Conservation (phyloP, 2,888 invertebrate genomes). For the Zaprionus lineosus region DNA sequence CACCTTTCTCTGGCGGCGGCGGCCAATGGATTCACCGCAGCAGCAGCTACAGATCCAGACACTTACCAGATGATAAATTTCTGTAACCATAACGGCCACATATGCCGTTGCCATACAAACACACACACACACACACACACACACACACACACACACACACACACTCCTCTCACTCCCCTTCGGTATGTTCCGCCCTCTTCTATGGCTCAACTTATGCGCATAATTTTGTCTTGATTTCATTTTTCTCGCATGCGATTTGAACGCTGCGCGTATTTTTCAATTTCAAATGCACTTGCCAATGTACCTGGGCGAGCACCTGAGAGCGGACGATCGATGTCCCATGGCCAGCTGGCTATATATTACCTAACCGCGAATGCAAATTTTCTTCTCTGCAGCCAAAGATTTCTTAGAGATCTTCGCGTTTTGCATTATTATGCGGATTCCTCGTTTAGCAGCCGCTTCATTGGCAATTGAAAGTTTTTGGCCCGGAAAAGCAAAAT, state of each 20-base stretch:
- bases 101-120: conserved; percentile 64
- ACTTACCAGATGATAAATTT: conserved; percentile 66
- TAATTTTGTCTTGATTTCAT: conserved; percentile 77
- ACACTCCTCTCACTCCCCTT: background rate
- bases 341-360: conserved; percentile 71
- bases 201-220: conserved; percentile 67
- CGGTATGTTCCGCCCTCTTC: background rate
- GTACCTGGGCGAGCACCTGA: conserved; percentile 39
- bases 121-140: background rate
- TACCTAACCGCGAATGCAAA: conserved; percentile 73
- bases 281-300: conserved; percentile 59
- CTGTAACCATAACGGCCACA: conserved; percentile 71
- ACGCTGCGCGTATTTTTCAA: conserved; percentile 65
- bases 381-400: conserved; percentile 35
- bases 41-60: conserved; percentile 31
- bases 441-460: background rate
- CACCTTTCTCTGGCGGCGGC: conserved; percentile 64
- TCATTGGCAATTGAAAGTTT: conserved; percentile 55
- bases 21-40: conserved; percentile 61
- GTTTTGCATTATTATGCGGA: conserved; percentile 49
- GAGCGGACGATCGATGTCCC: conserved; percentile 59
- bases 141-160: background rate
- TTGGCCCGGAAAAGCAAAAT: conserved; percentile 39
- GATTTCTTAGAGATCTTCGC: conserved; percentile 28
- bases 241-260: conserved; percentile 73